Percentiles rank a stretch among this genome's conserved stretches.
These are phyloP conservation scores for Cantharis rufa DNA, from an alignment of 2,888 invertebrate species.

Conservation along the genomic window DNA sequence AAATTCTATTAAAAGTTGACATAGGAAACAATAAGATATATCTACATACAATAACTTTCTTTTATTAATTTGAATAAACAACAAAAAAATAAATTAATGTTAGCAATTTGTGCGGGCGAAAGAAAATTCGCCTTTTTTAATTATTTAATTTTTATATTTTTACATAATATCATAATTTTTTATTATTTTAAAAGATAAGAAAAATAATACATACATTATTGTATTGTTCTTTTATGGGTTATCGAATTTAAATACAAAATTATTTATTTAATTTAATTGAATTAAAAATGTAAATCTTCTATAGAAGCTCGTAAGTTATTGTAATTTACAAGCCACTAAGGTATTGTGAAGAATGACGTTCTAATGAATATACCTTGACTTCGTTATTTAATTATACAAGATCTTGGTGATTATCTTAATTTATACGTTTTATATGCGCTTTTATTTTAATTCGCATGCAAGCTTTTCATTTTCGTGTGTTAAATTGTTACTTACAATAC, in stretches of 20 bases:
- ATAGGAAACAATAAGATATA: not conserved
- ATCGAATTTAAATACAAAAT: not conserved
- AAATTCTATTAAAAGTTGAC: too few relatives aligned
- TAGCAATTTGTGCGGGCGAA: too few relatives aligned
- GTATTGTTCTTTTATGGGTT: not conserved
- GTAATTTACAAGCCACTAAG: not conserved
- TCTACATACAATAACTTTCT: not conserved
- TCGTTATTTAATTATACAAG: constrained; percentile 25
- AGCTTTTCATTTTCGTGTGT: not conserved
- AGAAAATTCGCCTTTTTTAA: not conserved
- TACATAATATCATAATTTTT: not conserved
- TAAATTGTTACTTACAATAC: not conserved
- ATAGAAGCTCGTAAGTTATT: not conserved
- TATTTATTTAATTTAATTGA: not conserved
- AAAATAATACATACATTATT: not conserved
- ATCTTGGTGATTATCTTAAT: constrained; percentile 22
- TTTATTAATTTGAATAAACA: not conserved
- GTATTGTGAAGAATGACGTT: constrained; percentile 4
- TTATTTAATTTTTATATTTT: not conserved
- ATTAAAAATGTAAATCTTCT: not conserved
- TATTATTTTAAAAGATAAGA: not conserved
- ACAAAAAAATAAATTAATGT: not conserved
- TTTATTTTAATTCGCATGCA: constrained; percentile 16
- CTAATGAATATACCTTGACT: constrained; percentile 19
- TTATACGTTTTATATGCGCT: constrained; percentile 19